phyloP scores from a whole-genome alignment of 2,113 vertebrate species.

The Paralichthys olivaceus region DNA sequence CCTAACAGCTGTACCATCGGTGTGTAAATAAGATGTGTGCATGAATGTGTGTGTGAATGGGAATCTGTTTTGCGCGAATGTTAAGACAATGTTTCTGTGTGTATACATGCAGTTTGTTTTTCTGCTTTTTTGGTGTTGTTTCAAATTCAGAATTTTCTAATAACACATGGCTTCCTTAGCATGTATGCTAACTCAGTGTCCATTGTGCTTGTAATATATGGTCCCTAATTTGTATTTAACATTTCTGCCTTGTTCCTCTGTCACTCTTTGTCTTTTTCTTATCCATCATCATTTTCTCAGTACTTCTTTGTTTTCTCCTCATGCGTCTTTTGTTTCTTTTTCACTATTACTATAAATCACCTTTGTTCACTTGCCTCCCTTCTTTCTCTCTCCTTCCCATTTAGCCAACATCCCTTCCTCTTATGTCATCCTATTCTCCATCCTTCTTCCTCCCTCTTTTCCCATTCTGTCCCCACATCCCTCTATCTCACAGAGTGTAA shows the following conservation, averaged over 20 bases:
- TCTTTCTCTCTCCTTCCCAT: constrained; percentile 29
- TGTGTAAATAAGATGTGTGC: too few species aligned
- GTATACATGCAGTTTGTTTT: too few species aligned
- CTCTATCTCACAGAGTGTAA: constrained; percentile 68
- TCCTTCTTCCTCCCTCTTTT: constrained; percentile 28
- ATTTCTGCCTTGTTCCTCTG: constrained; percentile 9
- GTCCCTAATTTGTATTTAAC: constrained; percentile 3
- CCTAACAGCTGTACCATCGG: too few species aligned
- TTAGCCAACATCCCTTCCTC: constrained; percentile 40
- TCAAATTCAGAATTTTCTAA: too few species aligned
- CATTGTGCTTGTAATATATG: constrained; percentile 9
- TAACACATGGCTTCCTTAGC: background rate
- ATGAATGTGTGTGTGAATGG: too few species aligned
- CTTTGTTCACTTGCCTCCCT: constrained; percentile 1
- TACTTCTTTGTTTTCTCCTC: constrained; percentile 15
- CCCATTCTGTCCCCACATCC: constrained; percentile 56
- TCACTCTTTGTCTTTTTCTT: background rate
- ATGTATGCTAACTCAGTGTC: background rate
- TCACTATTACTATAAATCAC: constrained; percentile 50
- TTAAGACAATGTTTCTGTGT: too few species aligned
- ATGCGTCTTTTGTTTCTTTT: constrained; percentile 1
- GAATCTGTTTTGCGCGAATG: too few species aligned
- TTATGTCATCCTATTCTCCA: constrained; percentile 57
- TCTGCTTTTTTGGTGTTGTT: too few species aligned
- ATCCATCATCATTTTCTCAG: background rate